Evolutionary conservation across 2,113 vertebrate genomes (phyloP).

Genomic region (Chroicocephalus ridibundus): DNA sequence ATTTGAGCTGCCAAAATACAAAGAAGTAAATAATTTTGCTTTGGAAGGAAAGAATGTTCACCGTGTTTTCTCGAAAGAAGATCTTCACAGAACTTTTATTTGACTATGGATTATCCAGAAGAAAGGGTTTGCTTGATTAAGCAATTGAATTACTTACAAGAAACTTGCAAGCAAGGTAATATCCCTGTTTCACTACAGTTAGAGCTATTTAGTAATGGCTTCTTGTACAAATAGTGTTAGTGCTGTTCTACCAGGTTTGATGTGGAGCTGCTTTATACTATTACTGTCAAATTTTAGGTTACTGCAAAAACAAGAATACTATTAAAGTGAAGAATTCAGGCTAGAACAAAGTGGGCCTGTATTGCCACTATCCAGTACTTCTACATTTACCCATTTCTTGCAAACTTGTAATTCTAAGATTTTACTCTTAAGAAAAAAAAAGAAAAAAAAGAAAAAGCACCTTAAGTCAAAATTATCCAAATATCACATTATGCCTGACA

Average conservation of each 20-base stretch:
- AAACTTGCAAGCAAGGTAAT: neutral
- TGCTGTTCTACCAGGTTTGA: neutral
- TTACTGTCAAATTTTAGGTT: neutral
- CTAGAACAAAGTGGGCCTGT: neutral
- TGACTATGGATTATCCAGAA: neutral
- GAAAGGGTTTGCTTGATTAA: neutral
- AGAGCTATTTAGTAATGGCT: neutral
- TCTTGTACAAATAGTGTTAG: neutral
- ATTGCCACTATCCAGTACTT: neutral
- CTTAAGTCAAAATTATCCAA: constrained; percentile 50
- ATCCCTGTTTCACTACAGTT: neutral
- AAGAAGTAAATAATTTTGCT: neutral
- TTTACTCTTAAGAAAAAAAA: neutral
- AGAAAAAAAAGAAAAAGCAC: neutral
- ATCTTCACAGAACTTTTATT: neutral
- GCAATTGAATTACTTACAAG: neutral
- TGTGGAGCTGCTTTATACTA: neutral
- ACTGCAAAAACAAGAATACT: neutral
- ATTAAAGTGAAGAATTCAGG: neutral
- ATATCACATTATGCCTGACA: constrained; percentile 44
- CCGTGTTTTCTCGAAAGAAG: neutral
- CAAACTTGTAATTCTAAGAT: neutral
- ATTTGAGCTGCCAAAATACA: neutral
- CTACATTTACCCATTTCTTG: neutral
- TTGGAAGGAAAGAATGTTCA: neutral